A percentile compares a stretch with the other conserved stretches of the same genome.
phyloP scores from a whole-genome alignment of 2,113 vertebrate genomes.

The Neogobius melanostomus region DNA sequence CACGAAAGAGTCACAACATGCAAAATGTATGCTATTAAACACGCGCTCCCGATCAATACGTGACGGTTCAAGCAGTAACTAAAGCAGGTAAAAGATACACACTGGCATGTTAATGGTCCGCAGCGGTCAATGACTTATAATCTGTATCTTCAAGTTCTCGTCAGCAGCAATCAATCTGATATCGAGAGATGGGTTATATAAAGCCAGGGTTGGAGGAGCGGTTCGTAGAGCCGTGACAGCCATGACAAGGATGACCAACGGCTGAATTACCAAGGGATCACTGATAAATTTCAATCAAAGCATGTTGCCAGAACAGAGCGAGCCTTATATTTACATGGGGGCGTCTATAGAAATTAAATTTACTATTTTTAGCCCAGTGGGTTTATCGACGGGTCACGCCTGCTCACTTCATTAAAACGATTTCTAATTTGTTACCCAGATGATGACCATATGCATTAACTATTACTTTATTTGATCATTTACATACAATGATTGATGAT shows the following conservation, averaged over 20 bases:
- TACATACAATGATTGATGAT: conserved; percentile 30
- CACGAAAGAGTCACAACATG: neutral
- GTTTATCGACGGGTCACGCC: conserved; percentile 46
- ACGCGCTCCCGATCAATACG: conserved; percentile 19
- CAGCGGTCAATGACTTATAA: conserved; percentile 52
- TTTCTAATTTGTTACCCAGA: conserved; percentile 13
- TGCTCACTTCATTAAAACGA: conserved; percentile 16
- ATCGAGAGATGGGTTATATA: conserved; percentile 43
- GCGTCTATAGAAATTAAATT: conserved; percentile 51
- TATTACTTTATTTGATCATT: conserved; percentile 34
- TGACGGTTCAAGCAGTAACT: conserved; percentile 24
- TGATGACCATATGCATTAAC: conserved; percentile 35
- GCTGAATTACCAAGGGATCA: conserved; percentile 54
- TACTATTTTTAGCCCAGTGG: conserved; percentile 41
- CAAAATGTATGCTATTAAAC: neutral
- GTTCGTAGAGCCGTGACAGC: conserved; percentile 26
- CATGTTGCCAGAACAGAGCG: conserved; percentile 57
- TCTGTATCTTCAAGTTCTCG: conserved; percentile 33
- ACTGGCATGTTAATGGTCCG: conserved; percentile 35
- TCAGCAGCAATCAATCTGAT: conserved; percentile 46
- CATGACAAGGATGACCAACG: conserved; percentile 48
- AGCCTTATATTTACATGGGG: conserved; percentile 47
- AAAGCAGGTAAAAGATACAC: conserved; percentile 46
- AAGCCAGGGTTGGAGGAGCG: conserved; percentile 26
- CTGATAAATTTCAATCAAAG: conserved; percentile 55